Evolutionary conservation across 2,888 invertebrate species (phyloP).

Genomic region (Ectobius pallidus): DNA sequence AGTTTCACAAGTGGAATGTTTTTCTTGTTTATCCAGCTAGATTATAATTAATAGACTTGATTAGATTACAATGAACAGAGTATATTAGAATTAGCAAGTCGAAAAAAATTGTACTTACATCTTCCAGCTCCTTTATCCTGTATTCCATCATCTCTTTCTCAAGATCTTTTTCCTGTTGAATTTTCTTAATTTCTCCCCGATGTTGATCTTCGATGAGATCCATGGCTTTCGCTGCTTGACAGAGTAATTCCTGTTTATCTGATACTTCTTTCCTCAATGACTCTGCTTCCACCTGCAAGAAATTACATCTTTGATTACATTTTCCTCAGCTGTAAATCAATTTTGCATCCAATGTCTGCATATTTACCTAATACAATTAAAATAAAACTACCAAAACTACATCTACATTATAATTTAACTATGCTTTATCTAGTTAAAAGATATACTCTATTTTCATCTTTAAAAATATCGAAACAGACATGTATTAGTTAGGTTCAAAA

Average conservation of each 20-base stretch:
- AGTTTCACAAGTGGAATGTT: too few relatives aligned
- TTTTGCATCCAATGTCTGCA: not conserved
- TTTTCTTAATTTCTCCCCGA: slow-evolving; percentile 56
- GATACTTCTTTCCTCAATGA: slow-evolving; percentile 73
- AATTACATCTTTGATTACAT: not conserved
- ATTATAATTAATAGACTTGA: too few relatives aligned
- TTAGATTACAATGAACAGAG: too few relatives aligned
- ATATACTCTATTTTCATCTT: too few relatives aligned
- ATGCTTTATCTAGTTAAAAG: too few relatives aligned
- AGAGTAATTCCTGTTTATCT: slow-evolving; percentile 81
- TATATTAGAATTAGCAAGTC: too few relatives aligned
- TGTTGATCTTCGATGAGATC: slow-evolving; percentile 72
- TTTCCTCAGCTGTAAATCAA: not conserved
- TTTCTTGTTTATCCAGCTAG: too few relatives aligned
- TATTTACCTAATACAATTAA: too few relatives aligned
- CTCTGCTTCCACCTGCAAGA: slow-evolving; percentile 80
- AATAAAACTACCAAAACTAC: too few relatives aligned
- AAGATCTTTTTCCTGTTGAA: slow-evolving; percentile 48
- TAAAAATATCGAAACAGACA: too few relatives aligned
- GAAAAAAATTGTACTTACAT: slow-evolving; percentile 42
- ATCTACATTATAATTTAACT: too few relatives aligned
- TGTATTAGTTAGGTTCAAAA: too few relatives aligned
- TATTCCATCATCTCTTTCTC: slow-evolving; percentile 54
- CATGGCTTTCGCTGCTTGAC: slow-evolving; percentile 84
- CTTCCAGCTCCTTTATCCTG: slow-evolving; percentile 51